These are phyloP conservation scores for Macrophya alboannulata DNA, from an alignment of 2,888 invertebrate genomes.

Conservation along the genomic window DNA sequence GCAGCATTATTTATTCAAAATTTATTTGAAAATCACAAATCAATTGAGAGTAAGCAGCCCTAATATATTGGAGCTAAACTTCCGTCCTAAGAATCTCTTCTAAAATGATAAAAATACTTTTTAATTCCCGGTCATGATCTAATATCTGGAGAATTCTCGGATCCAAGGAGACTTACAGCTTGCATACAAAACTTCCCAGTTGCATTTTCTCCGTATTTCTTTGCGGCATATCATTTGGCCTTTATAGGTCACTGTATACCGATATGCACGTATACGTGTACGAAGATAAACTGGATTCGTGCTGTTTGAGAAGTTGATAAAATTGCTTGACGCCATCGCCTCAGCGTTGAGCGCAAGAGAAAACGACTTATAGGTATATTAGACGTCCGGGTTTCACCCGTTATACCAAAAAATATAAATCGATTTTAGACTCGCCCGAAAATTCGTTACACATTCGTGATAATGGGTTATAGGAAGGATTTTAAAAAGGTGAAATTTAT, in stretches of 20 bases:
- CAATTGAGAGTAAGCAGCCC: neutral
- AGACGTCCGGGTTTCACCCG: neutral
- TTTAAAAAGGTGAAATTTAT: neutral
- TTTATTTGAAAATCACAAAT: neutral
- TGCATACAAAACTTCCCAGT: neutral
- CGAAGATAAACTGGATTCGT: conserved; percentile 38
- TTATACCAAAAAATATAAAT: neutral
- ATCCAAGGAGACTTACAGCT: neutral
- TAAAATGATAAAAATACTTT: neutral
- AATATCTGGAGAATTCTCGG: neutral
- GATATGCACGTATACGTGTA: neutral
- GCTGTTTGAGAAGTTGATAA: conserved; percentile 24
- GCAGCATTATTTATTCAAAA: neutral
- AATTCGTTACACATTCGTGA: neutral
- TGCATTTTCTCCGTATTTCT: conserved; percentile 28
- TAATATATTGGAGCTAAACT: neutral
- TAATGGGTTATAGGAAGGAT: neutral
- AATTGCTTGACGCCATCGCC: neutral
- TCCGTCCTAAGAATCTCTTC: neutral
- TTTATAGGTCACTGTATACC: neutral
- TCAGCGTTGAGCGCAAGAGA: neutral
- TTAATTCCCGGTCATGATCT: neutral
- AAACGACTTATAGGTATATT: neutral
- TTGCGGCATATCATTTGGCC: neutral
- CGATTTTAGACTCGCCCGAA: neutral